Evolutionary conservation across 2,113 vertebrate species (phyloP).

Genomic region (Madoqua kirkii): DNA sequence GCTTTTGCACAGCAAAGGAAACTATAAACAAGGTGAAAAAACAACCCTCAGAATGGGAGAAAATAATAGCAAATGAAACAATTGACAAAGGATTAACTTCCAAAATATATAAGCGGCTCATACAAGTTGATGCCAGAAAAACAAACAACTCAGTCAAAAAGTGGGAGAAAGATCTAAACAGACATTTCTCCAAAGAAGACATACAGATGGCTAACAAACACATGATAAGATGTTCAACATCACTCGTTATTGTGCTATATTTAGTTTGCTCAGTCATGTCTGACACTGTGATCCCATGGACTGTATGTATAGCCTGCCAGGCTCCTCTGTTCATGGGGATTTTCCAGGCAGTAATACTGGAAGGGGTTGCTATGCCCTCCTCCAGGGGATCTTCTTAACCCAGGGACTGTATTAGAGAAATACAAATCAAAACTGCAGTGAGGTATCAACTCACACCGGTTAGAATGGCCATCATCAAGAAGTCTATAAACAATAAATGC

Average conservation of each 20-base stretch:
- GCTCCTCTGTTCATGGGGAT: neutral
- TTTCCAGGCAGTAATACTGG: neutral
- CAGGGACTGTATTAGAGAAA: neutral
- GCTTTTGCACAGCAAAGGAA: neutral
- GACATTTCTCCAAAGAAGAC: neutral
- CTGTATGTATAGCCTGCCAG: neutral
- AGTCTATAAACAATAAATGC: neutral
- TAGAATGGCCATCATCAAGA: neutral
- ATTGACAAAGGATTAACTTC: neutral
- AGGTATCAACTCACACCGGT: neutral
- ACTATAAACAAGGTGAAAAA: neutral
- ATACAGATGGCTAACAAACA: neutral
- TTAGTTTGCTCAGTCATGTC: fast-evolving
- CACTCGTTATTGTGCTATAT: neutral
- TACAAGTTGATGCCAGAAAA: neutral
- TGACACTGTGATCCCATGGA: fast-evolving
- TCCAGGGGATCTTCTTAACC: neutral
- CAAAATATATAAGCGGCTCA: neutral
- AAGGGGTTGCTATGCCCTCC: neutral
- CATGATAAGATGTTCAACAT: neutral
- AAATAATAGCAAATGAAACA: neutral
- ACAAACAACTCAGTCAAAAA: neutral
- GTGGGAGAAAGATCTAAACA: neutral
- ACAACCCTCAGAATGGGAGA: neutral
- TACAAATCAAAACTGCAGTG: neutral